Evolutionary conservation across 2,888 invertebrate genomes (phyloP), one percentile per base, ranked within the genome.

Genomic region (Agapostemon virescens): DNA sequence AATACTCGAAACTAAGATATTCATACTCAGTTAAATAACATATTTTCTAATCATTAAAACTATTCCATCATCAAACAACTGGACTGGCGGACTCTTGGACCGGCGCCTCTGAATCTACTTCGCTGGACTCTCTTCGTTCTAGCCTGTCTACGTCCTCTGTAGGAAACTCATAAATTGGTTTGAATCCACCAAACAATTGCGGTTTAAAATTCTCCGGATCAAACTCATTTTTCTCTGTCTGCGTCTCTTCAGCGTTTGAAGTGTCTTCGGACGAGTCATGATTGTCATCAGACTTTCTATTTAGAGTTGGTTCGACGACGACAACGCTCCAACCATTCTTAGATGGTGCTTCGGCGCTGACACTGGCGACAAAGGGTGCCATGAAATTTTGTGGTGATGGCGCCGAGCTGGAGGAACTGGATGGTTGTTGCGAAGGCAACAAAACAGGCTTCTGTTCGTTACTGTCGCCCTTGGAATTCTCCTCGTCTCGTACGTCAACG

Each of bases 311-410:
- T 1, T 87, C 85, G 0, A 88, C 85, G 0, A 85, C 87, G 3
- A 95, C 93, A 15, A 95, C 94, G 64, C 94, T 94, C 95, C 95
- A 95, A 20, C 95, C 95, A 87, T 95, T 95, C 40, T 93, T 93
- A 0, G 93, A 90, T 36, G 94, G 93, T 0, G 94, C 93, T 79
- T 94, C 95, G 1, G 95, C 93, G 77, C 94, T 95, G 0, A 95
- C 93, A 86, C 95, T 96, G 0, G 96, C 95, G 66, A 95, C 95
- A 87, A 96, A 96, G 0, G 95, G 95, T 0, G 95, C 95, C 93
- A 95, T 95, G 85, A 96, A 95, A 82, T 95, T 95, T 81, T 93
- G 93, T 6, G 93, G 94, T 86, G 92, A 93, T 6, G 93, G 93
- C 2, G 93, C 92, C 6, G 93, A 93, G 17, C 91, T 92, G 3